Base-by-base conservation (phyloP, 2,888 invertebrate species). In the Caenorhabditis doughertyi region DNA sequence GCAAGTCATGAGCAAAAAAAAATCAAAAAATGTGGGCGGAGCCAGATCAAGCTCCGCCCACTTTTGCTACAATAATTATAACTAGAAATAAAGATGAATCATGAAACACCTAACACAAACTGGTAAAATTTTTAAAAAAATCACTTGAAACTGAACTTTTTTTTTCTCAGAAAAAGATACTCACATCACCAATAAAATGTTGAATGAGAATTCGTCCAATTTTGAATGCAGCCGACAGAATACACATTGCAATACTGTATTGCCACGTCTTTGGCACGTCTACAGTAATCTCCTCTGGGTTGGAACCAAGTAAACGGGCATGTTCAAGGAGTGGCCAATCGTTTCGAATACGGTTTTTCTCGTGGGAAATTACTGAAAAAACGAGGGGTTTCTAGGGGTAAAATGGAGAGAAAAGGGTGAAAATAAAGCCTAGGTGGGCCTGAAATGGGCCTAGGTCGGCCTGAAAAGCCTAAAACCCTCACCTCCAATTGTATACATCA, bases 141-240 rank as follows among this genome's bases (percentile, higher is more conserved):
- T 42, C 13, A 11, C 42, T 13, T 13, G 16, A 42, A 42, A 42
- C 42, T n/a, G n/a, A n/a, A n/a, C n/a, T n/a, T n/a, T n/a, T n/a
- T n/a, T n/a, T n/a, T n/a, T n/a, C n/a, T n/a, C n/a, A 13, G 13
- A 11, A 47, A 47, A 18, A 47, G 23, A 47, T 60, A 39, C 74
- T 65, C 18, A 82, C 81, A 55, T 82, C 82, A 13, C 79, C 82
- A 55, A 82, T 62, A 27, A 64, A 82, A 70, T 82, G 82, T 32
- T 82, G 79, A 68, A 79, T 68, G 21, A 82, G 49, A 64, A 82
- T 60, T 21, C 82, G 32, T 51, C 56, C 73, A 39, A 79, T 56
- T 35, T 82, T 82, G 64, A 82, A 73, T 8, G 68, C 25, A 7
- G 79, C 82, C 47, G 82, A 73, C 13, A 79, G 29, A 18, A 82